Evolutionary conservation across 30 jellyfish, hydroid and myxozoan genomes (phyloP).

Genomic region (Turritopsis dohrnii): DNA sequence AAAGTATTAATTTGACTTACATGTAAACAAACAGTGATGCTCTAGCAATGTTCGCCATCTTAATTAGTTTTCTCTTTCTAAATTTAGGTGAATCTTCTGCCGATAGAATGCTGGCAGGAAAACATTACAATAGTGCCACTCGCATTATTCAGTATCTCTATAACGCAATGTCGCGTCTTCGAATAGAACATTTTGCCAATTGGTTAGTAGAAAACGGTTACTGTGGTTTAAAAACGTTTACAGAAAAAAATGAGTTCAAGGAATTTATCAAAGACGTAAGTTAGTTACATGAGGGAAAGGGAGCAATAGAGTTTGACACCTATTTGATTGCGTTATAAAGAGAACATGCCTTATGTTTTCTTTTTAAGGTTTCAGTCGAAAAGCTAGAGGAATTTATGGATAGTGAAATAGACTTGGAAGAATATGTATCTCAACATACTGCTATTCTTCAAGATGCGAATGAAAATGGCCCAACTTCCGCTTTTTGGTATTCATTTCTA

Average conservation of each 20-base stretch:
- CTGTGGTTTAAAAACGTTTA: background rate
- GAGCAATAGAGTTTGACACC: too few relatives aligned
- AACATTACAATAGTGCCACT: background rate
- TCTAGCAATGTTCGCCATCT: background rate
- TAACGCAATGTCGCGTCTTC: background rate
- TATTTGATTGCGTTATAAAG: too few relatives aligned
- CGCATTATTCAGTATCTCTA: background rate
- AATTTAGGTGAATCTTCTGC: background rate
- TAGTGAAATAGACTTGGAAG: too few relatives aligned
- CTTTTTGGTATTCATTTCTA: background rate
- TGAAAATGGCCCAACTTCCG: too few relatives aligned
- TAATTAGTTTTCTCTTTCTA: background rate
- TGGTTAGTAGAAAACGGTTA: background rate
- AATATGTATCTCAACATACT: too few relatives aligned
- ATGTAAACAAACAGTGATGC: constrained; percentile 14
- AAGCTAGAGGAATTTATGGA: too few relatives aligned
- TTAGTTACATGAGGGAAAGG: background rate
- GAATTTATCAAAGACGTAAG: background rate
- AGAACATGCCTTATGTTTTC: too few relatives aligned
- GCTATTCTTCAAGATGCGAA: too few relatives aligned
- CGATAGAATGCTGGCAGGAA: background rate
- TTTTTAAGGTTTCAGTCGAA: too few relatives aligned
- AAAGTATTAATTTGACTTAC: background rate
- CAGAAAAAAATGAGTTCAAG: background rate
- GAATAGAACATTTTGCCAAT: background rate